Evolutionary conservation across 2,888 invertebrate genomes (phyloP).

Genomic region (Campoletis raptor): DNA sequence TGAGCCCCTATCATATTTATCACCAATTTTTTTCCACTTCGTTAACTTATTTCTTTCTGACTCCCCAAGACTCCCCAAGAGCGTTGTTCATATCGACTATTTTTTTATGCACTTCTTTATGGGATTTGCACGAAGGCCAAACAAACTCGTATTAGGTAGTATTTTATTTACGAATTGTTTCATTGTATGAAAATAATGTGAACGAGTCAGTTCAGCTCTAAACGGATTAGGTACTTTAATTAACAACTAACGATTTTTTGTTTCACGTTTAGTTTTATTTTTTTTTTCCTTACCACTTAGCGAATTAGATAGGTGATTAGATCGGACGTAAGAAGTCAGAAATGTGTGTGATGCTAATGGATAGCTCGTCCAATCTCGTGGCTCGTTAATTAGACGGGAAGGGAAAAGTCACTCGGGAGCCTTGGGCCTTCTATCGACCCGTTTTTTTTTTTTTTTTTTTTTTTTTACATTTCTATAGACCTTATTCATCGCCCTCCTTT

Average conservation of each 20-base stretch:
- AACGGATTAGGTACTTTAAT: background rate
- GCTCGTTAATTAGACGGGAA: conserved; percentile 47
- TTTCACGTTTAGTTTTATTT: background rate
- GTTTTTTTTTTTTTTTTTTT: conserved; percentile 2
- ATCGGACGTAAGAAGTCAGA: conserved; percentile 1
- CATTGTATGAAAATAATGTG: background rate
- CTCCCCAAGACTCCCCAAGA: too few species aligned
- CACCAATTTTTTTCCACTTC: too few species aligned
- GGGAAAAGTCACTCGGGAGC: conserved; percentile 35
- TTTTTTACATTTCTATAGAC: background rate
- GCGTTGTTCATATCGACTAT: too few species aligned
- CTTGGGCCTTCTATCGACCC: background rate
- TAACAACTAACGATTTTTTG: background rate
- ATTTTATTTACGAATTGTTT: conserved; percentile 4
- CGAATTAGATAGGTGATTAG: conserved; percentile 4
- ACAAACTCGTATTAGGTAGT: background rate
- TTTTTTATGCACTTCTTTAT: too few species aligned
- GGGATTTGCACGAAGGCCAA: background rate
- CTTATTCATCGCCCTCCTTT: background rate
- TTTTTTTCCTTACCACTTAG: background rate
- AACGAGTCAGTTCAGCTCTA: background rate
- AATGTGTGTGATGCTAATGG: conserved; percentile 46
- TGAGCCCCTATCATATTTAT: too few species aligned
- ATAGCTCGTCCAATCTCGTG: conserved; percentile 34
- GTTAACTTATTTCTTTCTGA: too few species aligned